Evolutionary conservation across 2,888 invertebrate species (phyloP).

Genomic region (Andricus quercusramuli): DNA sequence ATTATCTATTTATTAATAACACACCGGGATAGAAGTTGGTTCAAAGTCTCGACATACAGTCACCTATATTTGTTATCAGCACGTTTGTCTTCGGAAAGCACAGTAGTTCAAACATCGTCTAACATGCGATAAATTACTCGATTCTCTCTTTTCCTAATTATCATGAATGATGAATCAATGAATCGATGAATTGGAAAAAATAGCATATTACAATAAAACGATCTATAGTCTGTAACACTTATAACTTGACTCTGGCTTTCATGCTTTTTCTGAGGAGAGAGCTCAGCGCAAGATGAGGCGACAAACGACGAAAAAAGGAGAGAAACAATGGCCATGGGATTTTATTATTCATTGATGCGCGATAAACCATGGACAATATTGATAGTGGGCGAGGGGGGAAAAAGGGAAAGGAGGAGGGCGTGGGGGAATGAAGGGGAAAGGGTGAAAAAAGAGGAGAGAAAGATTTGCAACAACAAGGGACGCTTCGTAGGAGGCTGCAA

Average conservation of each 20-base stretch:
- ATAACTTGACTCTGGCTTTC: neutral
- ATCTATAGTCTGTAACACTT: neutral
- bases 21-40: slow-evolving; percentile 32
- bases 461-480: slow-evolving; percentile 42
- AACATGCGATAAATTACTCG: slow-evolving; percentile 26
- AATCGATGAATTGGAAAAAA: neutral
- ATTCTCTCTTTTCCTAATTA: slow-evolving; percentile 5
- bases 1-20: slow-evolving; percentile 35
- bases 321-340: slow-evolving; percentile 24
- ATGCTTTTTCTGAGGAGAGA: slow-evolving; percentile 7
- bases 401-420: neutral
- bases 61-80: slow-evolving; percentile 33
- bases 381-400: neutral
- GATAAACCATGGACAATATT: slow-evolving; percentile 32
- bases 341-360: slow-evolving; percentile 37
- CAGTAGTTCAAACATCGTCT: slow-evolving; percentile 22
- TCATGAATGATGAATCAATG: slow-evolving; percentile 12
- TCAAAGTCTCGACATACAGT: slow-evolving; percentile 36
- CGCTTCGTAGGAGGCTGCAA: slow-evolving; percentile 37
- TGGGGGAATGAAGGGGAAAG: slow-evolving; percentile 41
- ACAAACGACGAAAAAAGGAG: slow-evolving; percentile 25
- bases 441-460: slow-evolving; percentile 40
- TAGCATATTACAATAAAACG: slow-evolving; percentile 5
- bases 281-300: neutral
- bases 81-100: slow-evolving; percentile 16